Evolutionary conservation across 1,140 invertebrate species (phyloP).

Genomic region (Anadara kagoshimensis): DNA sequence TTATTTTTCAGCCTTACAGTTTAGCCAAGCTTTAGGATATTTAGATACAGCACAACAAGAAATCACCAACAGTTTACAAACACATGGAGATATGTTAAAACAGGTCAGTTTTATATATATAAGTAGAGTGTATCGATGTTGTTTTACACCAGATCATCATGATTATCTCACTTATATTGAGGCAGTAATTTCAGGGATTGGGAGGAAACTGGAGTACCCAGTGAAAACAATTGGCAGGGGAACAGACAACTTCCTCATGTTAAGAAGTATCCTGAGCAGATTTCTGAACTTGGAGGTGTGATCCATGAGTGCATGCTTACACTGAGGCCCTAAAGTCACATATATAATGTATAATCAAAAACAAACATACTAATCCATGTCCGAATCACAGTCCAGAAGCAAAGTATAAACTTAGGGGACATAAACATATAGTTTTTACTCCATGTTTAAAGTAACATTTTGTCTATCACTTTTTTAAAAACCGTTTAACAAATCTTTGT

Average conservation of each 20-base stretch:
- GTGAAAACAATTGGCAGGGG: no score
- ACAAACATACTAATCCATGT: no score
- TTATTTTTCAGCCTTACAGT: conserved; percentile 84
- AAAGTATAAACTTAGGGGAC: no score
- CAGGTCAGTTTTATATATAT: conserved; percentile 73
- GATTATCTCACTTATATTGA: background rate
- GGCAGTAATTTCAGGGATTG: background rate
- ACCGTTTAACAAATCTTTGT: no score
- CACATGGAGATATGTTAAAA: conserved; percentile 86
- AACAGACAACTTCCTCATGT: background rate
- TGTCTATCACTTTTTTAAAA: no score
- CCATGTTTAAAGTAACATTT: no score
- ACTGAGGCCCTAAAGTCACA: no score
- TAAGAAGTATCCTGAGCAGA: background rate
- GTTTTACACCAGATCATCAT: background rate
- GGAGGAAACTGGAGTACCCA: no score
- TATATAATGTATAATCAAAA: no score
- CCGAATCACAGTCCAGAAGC: no score
- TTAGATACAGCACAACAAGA: conserved; percentile 87
- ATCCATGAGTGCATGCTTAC: no score
- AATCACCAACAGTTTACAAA: conserved; percentile 82
- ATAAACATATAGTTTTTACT: no score
- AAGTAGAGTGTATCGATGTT: background rate
- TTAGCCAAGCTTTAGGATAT: conserved; percentile 87
- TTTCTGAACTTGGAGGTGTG: background rate